Evolutionary conservation across 2,888 invertebrate species (phyloP).

Genomic region (Callimorpha dominula): DNA sequence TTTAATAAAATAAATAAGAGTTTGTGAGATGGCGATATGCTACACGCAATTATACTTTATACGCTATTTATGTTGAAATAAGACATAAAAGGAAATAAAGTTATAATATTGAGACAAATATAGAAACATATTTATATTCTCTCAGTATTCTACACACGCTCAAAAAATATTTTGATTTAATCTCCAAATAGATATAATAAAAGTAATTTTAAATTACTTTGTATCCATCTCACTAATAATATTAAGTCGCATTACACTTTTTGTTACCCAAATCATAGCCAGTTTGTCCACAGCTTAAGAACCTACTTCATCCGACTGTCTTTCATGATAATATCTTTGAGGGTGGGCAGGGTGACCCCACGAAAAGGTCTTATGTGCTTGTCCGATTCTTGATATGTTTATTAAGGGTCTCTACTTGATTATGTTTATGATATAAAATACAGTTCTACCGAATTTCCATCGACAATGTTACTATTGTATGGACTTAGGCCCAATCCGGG

Average conservation of each 20-base stretch:
- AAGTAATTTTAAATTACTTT: too few species aligned
- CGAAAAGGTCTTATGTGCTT: constrained; percentile 56
- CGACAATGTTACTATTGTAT: constrained; percentile 36
- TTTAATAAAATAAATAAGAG: too few species aligned
- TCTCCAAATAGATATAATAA: too few species aligned
- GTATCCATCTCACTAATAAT: not conserved
- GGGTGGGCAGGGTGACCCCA: constrained; percentile 42
- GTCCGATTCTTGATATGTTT: constrained; percentile 74
- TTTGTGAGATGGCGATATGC: too few species aligned
- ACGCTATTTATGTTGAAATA: too few species aligned
- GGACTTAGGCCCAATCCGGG: not conserved
- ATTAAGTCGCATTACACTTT: not conserved
- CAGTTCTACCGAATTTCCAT: constrained; percentile 49
- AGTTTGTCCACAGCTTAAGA: constrained; percentile 36
- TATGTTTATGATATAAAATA: constrained; percentile 53
- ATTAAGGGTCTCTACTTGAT: constrained; percentile 66
- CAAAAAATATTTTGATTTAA: too few species aligned
- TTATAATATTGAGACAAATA: too few species aligned
- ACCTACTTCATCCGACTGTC: constrained; percentile 45
- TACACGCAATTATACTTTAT: too few species aligned
- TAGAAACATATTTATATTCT: too few species aligned
- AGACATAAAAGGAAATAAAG: too few species aligned
- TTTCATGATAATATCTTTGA: constrained; percentile 52
- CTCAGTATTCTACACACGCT: too few species aligned
- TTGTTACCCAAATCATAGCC: not conserved